phyloP scores from a whole-genome alignment of 2,797 vertebrate species.

The Enteromius afrohamiltoni region DNA sequence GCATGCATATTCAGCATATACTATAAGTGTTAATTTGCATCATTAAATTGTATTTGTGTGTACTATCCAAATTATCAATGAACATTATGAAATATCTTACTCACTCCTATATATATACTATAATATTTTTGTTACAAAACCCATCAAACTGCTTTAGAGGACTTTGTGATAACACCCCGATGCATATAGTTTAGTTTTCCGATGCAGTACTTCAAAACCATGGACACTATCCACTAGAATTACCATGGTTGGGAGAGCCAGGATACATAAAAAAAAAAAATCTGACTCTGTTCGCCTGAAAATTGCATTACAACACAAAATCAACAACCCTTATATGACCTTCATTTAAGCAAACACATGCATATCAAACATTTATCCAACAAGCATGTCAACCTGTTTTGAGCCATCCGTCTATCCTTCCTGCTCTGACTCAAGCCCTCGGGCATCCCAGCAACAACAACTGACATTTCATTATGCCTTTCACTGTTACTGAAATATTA shows the following conservation, averaged over 20 bases:
- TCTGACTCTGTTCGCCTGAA: too few relatives aligned
- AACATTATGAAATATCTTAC: too few relatives aligned
- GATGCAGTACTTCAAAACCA: too few relatives aligned
- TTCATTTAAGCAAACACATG: constrained; percentile 20
- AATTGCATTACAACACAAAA: background rate
- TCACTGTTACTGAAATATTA: constrained; percentile 37
- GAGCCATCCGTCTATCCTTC: constrained; percentile 11
- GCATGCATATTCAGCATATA: background rate
- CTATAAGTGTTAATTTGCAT: background rate
- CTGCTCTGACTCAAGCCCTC: background rate
- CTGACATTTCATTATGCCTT: constrained; percentile 47
- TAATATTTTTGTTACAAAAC: too few relatives aligned
- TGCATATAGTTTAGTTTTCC: too few relatives aligned
- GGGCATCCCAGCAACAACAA: constrained; percentile 20
- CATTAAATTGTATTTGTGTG: background rate
- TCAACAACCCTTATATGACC: constrained; percentile 2
- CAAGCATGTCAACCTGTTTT: constrained; percentile 23
- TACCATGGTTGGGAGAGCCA: too few relatives aligned
- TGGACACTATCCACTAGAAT: too few relatives aligned
- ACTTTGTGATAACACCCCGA: too few relatives aligned
- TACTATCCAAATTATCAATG: background rate
- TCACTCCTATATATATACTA: too few relatives aligned
- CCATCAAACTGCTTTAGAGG: too few relatives aligned
- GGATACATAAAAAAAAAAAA: too few relatives aligned
- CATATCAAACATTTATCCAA: background rate